phyloP scores from a whole-genome alignment of 2,113 vertebrate genomes.

The western clawed frog (Xenopus tropicalis) region UCB_Xtro_10.0 CM004451.2:60282001-60282500 shows the following conservation, averaged over 20 bases:
- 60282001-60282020: not conserved
- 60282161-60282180: not conserved
- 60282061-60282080: constrained; percentile 31
- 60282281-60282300: constrained; percentile 34
- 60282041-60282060: not conserved
- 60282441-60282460: too few relatives aligned
- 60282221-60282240: constrained; percentile 13
- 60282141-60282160: constrained; percentile 35
- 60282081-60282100: constrained; percentile 7
- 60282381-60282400: not conserved
- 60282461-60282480: too few relatives aligned
- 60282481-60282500: too few relatives aligned
- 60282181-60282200: constrained; percentile 29
- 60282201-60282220: constrained; percentile 45
- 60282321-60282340: constrained; percentile 28
- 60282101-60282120: not conserved
- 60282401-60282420: too few relatives aligned
- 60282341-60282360: constrained; percentile 34
- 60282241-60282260: not conserved
- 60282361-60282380: constrained; percentile 24
- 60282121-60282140: not conserved
- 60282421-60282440: too few relatives aligned
- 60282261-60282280: constrained; percentile 21
- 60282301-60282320: constrained; percentile 31
- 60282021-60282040: constrained; percentile 7